A percentile compares a stretch with the other conserved stretches of the same genome.
Evolutionary conservation across 2,888 invertebrate genomes (phyloP).

Genomic region (Leptopilina drosophilae): DNA sequence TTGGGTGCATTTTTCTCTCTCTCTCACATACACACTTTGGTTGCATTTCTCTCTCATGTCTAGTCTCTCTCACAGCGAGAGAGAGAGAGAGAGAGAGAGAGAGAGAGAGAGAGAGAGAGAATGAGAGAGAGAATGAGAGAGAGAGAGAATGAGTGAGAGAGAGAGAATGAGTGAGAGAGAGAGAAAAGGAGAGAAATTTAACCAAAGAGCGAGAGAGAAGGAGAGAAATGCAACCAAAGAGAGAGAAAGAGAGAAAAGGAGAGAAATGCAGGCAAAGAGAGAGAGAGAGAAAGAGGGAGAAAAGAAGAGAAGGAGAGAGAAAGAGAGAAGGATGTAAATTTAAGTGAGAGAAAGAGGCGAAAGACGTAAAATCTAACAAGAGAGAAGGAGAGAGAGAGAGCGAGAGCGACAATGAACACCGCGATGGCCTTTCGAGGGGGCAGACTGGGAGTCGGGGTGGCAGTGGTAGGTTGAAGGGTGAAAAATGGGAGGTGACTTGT

Average conservation of each 20-base stretch:
- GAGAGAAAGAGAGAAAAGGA: not conserved
- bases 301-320: not conserved
- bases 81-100: too few species aligned
- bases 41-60: too few species aligned
- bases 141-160: too few species aligned
- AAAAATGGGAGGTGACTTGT: slow-evolving; percentile 28
- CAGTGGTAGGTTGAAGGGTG: not conserved
- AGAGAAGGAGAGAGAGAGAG: not conserved
- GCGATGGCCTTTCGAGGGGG: slow-evolving; percentile 33
- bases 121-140: not conserved
- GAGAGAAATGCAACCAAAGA: too few species aligned
- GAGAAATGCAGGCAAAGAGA: not conserved
- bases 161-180: too few species aligned
- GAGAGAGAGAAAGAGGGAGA: not conserved
- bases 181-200: too few species aligned
- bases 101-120: too few species aligned
- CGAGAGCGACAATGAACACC: slow-evolving; percentile 25
- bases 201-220: too few species aligned
- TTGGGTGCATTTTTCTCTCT: too few species aligned
- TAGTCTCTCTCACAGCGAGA: too few species aligned
- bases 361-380: not conserved
- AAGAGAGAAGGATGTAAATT: not conserved
- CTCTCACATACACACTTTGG: too few species aligned
- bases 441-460: not conserved
- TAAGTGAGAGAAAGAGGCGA: slow-evolving; percentile 5